phyloP scores from a whole-genome alignment of 2,797 vertebrate species.

The Loriculus beryllinus region DNA sequence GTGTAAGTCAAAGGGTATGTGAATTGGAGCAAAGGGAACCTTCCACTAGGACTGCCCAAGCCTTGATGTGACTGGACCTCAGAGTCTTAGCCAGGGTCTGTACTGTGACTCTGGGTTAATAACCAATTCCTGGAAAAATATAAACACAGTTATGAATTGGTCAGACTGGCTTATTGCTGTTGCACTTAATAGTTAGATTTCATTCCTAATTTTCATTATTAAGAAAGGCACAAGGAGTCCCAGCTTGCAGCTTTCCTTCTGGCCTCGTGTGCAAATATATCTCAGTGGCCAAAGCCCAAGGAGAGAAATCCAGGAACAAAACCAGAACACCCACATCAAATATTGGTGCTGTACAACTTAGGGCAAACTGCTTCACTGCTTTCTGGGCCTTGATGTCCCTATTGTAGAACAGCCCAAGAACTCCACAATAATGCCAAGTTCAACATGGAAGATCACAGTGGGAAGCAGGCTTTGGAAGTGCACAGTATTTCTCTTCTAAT shows the following conservation, averaged over 20 bases:
- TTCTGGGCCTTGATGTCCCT: not conserved
- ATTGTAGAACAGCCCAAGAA: not conserved
- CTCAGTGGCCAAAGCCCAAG: not conserved
- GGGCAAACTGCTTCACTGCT: conserved; percentile 11
- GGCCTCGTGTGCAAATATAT: not conserved
- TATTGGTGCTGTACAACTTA: not conserved
- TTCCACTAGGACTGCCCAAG: not conserved
- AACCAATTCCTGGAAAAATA: not conserved
- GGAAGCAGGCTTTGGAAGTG: not conserved
- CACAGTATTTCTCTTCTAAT: not conserved
- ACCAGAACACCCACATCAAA: not conserved
- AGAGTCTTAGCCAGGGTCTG: not conserved
- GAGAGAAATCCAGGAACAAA: not conserved
- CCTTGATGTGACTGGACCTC: not conserved
- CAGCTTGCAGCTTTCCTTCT: not conserved
- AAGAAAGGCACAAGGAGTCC: not conserved
- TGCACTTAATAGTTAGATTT: not conserved
- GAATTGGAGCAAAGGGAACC: conserved; percentile 38
- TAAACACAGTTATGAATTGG: not conserved
- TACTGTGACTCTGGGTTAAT: not conserved
- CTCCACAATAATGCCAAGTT: not conserved
- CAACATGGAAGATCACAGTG: conserved; percentile 2
- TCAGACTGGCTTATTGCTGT: not conserved
- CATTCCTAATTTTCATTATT: not conserved
- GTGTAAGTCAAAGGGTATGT: not conserved